Evolutionary conservation across 2,797 vertebrate species (phyloP), one percentile per base, ranked within the genome.

Genomic region (Spondyliosoma cantharus): DNA sequence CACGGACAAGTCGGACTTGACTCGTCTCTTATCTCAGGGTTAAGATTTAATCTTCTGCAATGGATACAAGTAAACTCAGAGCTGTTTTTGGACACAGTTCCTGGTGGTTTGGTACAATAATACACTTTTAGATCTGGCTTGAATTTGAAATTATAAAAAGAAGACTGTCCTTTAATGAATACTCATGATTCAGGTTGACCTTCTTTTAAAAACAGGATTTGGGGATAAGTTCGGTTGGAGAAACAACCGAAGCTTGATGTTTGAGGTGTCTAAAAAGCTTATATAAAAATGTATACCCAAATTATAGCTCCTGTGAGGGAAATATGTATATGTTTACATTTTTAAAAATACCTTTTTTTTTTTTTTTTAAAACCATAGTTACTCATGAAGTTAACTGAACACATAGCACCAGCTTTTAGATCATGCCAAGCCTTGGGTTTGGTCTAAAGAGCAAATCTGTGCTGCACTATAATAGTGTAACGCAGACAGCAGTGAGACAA

Each of bases 401-500:
- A 93, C 85, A 87, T 94, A 96, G 95, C 95, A 96, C 95, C 95
- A 95, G 93, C 91, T 93, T 90, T 89, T 91, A 91, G 92, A 91
- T 95, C 91, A 93, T 92, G 93, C 91, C 92, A 93, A 91, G 93
- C 92, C 91, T 93, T 93, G 91, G 92, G 93, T 94, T 93, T 95
- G 94, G 94, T 94, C 94, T 91, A 91, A 93, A 93, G 82, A 93
- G 93, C 92, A 87, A 94, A 91, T 94, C 93, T 92, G 94, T 86
- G 93, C 89, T 89, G 90, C 93, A 93, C 94, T 94, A 67, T 89
- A 88, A 86, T 87, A 90, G 92, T 92, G 90, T 78, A 90, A 91
- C 92, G 27, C 92, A 93, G 93, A 95, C 92, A 93, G 93, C 94
- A 93, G 94, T 94, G 94, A 94, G 94, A 95, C 93, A 94, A 93